Conservation (phyloP, 2,888 invertebrate species). For the Zaprionus lineosus region DNA sequence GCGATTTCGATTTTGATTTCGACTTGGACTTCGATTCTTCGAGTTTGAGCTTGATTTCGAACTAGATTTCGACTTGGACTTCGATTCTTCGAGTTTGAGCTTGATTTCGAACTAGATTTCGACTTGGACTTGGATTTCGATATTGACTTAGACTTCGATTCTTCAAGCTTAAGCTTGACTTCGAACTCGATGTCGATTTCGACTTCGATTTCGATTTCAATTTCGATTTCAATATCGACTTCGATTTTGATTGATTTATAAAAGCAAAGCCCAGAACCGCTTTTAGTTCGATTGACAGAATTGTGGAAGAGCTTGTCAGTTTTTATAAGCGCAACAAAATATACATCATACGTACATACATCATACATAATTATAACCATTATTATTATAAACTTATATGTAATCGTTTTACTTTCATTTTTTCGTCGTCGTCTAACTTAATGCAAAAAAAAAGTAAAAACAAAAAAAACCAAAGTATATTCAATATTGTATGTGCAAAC, state of each 20-base stretch:
- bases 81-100: too few species aligned
- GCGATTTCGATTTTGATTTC: too few species aligned
- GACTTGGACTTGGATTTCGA: too few species aligned
- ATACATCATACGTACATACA: conserved; percentile 29
- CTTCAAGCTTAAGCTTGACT: too few species aligned
- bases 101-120: too few species aligned
- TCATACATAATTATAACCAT: conserved; percentile 48
- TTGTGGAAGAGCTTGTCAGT: conserved; percentile 11
- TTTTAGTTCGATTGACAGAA: conserved; percentile 13
- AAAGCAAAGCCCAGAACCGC: conserved; percentile 35
- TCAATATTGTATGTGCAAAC: conserved; percentile 67
- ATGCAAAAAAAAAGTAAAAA: conserved; percentile 26
- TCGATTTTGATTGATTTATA: conserved; percentile 61
- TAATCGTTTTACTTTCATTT: conserved; percentile 44
- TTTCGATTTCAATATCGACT: too few species aligned
- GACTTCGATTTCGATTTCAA: too few species aligned
- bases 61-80: too few species aligned
- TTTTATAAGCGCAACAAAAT: conserved; percentile 46
- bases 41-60: too few species aligned
- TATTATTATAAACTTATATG: conserved; percentile 51
- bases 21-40: conserved; percentile 54
- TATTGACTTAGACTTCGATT: too few species aligned
- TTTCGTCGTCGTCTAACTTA: conserved; percentile 66
- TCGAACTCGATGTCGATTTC: too few species aligned
- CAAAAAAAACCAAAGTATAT: conserved; percentile 59